Evolutionary conservation across 2,113 vertebrate genomes (phyloP).

Genomic region (Sceloporus tristichus): DNA sequence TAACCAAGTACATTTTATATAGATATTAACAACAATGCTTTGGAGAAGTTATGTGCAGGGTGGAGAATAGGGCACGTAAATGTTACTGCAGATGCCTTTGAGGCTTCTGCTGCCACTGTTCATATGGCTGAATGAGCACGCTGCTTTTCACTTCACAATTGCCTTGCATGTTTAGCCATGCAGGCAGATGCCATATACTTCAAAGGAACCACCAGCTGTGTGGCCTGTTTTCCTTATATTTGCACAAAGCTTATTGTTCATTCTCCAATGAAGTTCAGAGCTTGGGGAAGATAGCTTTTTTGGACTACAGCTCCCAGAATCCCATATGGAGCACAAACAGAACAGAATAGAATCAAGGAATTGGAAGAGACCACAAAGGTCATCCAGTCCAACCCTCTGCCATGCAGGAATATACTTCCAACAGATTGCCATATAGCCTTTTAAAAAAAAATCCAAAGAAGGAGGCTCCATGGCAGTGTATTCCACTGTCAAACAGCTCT

Average conservation of each 20-base stretch:
- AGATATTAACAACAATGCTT: not conserved
- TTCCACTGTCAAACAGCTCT: too few species aligned
- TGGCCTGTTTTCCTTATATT: not conserved
- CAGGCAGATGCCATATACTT: not conserved
- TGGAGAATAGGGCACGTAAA: not conserved
- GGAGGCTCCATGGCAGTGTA: too few species aligned
- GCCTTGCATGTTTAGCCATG: conserved; percentile 4
- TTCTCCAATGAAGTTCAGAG: too few species aligned
- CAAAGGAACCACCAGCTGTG: conserved; percentile 6
- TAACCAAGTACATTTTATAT: not conserved
- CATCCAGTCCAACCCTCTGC: too few species aligned
- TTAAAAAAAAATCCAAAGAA: too few species aligned
- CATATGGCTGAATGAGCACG: not conserved
- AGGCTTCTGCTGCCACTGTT: not conserved
- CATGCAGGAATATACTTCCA: too few species aligned
- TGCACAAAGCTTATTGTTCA: not conserved
- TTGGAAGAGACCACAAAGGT: too few species aligned
- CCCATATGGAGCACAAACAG: too few species aligned
- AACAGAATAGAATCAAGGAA: too few species aligned
- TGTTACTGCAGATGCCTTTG: not conserved
- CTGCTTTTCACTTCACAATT: not conserved
- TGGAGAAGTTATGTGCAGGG: not conserved
- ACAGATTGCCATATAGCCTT: too few species aligned
- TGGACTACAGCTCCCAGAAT: too few species aligned
- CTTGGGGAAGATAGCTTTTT: too few species aligned